A percentile compares a stretch with the other conserved stretches of the same genome.
These are phyloP conservation scores for Coregonus clupeaformis DNA, from an alignment of 2,113 vertebrate genomes.

Conservation along the genomic window DNA sequence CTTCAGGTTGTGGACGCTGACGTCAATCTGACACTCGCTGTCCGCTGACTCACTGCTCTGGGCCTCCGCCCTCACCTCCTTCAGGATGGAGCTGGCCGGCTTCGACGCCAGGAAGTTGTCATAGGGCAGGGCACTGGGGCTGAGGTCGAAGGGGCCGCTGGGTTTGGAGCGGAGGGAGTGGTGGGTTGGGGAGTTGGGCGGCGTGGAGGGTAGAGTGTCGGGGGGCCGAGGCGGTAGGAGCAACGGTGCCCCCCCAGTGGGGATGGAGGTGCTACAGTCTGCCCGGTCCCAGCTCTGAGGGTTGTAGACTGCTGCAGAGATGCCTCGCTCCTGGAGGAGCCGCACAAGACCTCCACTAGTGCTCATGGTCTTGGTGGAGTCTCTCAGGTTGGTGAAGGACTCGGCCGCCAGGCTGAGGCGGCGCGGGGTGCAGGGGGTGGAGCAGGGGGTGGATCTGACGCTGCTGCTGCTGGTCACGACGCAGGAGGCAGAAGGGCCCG, in stretches of 20 bases:
- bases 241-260: constrained; percentile 42
- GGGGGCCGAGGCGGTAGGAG: constrained; percentile 62
- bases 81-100: constrained; percentile 91
- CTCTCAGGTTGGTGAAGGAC: constrained; percentile 92
- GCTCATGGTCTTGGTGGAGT: constrained; percentile 95
- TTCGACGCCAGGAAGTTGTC: constrained; percentile 93
- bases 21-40: constrained; percentile 83
- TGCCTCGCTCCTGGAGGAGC: constrained; percentile 89
- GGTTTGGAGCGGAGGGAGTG: constrained; percentile 23
- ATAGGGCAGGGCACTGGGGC: constrained; percentile 82
- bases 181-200: constrained; percentile 84
- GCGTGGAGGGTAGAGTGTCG: constrained; percentile 81
- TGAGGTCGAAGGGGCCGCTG: constrained; percentile 81
- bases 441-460: constrained; percentile 82
- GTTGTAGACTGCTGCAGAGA: constrained; percentile 91
- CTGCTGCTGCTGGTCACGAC: constrained; percentile 73
- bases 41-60: constrained; percentile 69
- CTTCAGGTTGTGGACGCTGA: constrained; percentile 85
- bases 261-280: constrained; percentile 39
- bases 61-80: constrained; percentile 80
- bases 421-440: constrained; percentile 90
- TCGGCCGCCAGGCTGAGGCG: constrained; percentile 88
- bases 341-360: constrained; percentile 92
- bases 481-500: constrained; percentile 74
- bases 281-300: constrained; percentile 89